Base-by-base conservation (phyloP, 2,797 vertebrate species). In the Semotilus atromaculatus region DNA sequence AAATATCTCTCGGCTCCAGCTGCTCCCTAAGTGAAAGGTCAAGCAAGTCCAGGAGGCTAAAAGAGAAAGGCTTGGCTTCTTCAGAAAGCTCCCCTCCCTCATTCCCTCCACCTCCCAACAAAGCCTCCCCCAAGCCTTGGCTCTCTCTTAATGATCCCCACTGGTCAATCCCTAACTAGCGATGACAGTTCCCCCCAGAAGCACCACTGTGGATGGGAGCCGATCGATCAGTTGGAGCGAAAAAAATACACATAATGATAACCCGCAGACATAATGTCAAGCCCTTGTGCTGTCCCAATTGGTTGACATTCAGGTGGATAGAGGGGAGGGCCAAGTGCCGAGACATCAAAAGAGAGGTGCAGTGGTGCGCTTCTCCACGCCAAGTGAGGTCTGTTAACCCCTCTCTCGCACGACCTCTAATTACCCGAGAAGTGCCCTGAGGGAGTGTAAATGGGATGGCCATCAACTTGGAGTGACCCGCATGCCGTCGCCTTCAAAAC, bases 11-110 rank as follows among this genome's bases (percentile, higher is more conserved):
- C 71, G 73, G 94, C 95, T 97, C 95, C 96, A 97, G 95, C 97
- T 97, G 97, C 95, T 96, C 96, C 94, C 94, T 94, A 96, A 97
- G 96, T 95, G 96, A 98, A 99, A 99, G 97, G 98, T 98, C 97
- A 99, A 94, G 84, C 80, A 96, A 96, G 92, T 97, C 96, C 92
- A 92, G 95, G 94, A 97, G 95, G 95, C 95, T 95, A 94, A 95
- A 94, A 96, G 94, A 96, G 92, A 96, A 90, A 92, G 94, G 93
- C 94, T 93, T n/a, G 86, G 84, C 92, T 93, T 89, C 90, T 94
- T 92, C 90, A 89, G 90, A 89, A 80, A 90, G 89, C 87, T 90
- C 89, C 75, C 38, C 85, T 58, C 64, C 75, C 87, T 73, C 90
- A 94, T 82, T 74, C 86, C 72, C 87, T 86, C 72, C 83, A 86